Evolutionary conservation across 1,140 invertebrate species (phyloP).

Genomic region (Ooceraea biroi): DNA sequence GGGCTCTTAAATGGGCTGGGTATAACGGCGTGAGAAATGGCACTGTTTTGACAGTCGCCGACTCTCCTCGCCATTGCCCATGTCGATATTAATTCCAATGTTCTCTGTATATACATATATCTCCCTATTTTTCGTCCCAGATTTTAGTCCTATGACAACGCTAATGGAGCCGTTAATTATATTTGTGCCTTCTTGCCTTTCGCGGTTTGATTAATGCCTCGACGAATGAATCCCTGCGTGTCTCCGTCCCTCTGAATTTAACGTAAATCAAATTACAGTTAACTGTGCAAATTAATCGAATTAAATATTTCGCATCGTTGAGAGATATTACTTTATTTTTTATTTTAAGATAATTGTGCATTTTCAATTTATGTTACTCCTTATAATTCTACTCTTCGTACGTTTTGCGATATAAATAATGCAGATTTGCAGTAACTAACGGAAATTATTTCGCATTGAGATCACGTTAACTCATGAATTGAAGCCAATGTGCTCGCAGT

Average conservation of each 20-base stretch:
- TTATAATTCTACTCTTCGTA: no score
- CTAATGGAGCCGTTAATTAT: conserved; percentile 47
- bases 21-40: conserved; percentile 82
- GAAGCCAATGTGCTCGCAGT: background rate
- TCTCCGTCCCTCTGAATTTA: background rate
- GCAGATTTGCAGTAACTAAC: background rate
- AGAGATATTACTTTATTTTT: no score
- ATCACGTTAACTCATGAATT: background rate
- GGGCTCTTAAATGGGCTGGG: conserved; percentile 80
- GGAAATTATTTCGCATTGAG: background rate
- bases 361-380: no score
- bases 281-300: no score
- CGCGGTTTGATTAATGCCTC: background rate
- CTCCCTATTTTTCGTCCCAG: conserved; percentile 7
- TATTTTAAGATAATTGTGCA: no score
- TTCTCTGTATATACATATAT: conserved; percentile 1
- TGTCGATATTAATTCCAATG: conserved; percentile 49
- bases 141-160: conserved; percentile 22
- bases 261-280: background rate
- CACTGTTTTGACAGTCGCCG: conserved; percentile 82
- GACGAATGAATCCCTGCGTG: background rate
- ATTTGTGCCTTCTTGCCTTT: background rate
- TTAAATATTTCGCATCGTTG: no score
- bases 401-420: background rate
- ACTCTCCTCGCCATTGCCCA: conserved; percentile 40